A percentile compares a stretch with the other conserved stretches of the same genome.
Conservation (phyloP, 2,888 invertebrate genomes). For the Scaptomyza tumidula region DNA sequence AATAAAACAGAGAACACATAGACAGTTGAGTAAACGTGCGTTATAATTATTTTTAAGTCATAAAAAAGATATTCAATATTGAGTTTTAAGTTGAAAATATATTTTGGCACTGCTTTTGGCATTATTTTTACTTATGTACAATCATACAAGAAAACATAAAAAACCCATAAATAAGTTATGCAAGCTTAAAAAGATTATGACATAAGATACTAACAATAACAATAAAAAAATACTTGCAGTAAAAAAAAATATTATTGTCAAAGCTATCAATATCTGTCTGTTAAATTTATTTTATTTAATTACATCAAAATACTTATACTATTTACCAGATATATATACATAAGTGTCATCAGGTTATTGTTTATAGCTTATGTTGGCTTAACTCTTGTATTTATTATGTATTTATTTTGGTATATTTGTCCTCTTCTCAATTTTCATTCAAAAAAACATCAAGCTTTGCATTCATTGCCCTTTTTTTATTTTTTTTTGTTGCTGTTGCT, state of each 20-base stretch:
- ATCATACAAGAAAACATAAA: no score
- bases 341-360: neutral
- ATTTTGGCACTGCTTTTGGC: neutral
- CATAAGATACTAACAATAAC: no score
- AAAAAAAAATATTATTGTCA: no score
- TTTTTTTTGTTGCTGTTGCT: constrained; percentile 4
- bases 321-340: neutral
- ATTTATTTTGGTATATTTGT: constrained; percentile 1
- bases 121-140: no score
- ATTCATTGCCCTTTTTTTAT: constrained; percentile 11
- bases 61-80: neutral
- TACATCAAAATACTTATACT: neutral
- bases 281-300: neutral
- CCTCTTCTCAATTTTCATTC: neutral
- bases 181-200: no score
- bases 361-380: neutral
- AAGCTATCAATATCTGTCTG: neutral
- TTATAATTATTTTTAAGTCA: constrained; percentile 5
- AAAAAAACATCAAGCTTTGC: constrained; percentile 27
- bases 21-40: neutral
- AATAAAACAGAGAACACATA: constrained; percentile 16
- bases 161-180: no score
- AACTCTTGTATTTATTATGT: constrained; percentile 6
- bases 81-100: neutral
- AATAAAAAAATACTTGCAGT: no score